Base-by-base conservation (phyloP, 2,888 invertebrate genomes). In the Andricus curvator region DNA sequence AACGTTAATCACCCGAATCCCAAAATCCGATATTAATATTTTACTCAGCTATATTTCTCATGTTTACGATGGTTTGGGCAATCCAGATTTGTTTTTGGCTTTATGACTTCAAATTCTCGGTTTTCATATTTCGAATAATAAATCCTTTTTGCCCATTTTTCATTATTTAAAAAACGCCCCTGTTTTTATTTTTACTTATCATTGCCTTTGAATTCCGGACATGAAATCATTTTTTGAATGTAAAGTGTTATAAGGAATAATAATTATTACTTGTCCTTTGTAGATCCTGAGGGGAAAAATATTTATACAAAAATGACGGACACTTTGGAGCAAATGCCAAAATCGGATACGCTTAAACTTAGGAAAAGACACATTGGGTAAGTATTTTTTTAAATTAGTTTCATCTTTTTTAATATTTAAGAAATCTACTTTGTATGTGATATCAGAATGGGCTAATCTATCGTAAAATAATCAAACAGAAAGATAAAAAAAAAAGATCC, bases 301-400 rank as follows among this genome's bases (percentile, higher is more conserved):
- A 25, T n/a, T n/a, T 74, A n/a, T 74, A 33, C 13, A 33, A 74
- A 33, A 56, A 95, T 94, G 95, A 94, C 86, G 84, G 93, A 91
- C 87, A 92, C 91, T 86, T 93, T 94, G 91, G 97, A 97, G 93
- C 95, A 96, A 81, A 94, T 97, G 94, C 94, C 96, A 41, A 97
- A 97, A 93, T 93, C 94, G 82, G 97, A 97, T 90, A 98, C 97
- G 1, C 95, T 98, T 81, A 95, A 95, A 85, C 94, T 97, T 77
- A 94, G 98, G 56, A 96, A 97, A 91, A 95, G 96, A 89, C 95
- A 97, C 89, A 95, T 98, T 88, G 97, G 97, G 98, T 97, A 93
- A 96, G 96, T 92, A 70, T 37, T 77, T 78, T 15, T 15, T 29
- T n/a, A 67, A 60, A 41, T 20, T 67, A 37, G 37, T 20, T n/a